Evolutionary conservation across 2,113 vertebrate species (phyloP), one percentile per base, ranked within the genome.

Genomic region (Coreoperca whiteheadi): DNA sequence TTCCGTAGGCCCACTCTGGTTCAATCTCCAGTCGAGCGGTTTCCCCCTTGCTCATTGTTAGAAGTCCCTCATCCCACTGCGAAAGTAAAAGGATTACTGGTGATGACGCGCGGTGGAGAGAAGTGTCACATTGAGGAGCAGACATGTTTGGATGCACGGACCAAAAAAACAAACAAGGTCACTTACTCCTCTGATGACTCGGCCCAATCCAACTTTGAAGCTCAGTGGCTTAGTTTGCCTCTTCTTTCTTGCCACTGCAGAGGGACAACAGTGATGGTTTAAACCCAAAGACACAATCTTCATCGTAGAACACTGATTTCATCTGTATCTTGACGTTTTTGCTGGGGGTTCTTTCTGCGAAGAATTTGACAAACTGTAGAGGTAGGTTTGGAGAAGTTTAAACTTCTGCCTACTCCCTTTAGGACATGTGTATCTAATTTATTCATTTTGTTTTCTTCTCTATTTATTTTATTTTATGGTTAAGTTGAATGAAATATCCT

Each of bases 1-100:
- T 98, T 37, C 98, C 98, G 0, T 99, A 99, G 0, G 96, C 98
- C 98, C 98, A 99, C 90, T 99, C 98, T 0, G 98, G 91, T 85
- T 99, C 97, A 0, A 99, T 99, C 90, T 98, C 97, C 88, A 99
- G 72, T n/a, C 95, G 95, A 8, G 98, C 97, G 0, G 97, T 99
- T 89, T 99, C 98, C 12, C 98, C 98, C 94, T 98, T 99, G 87
- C 97, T 99, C 98, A 99, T 99, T 0, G 97, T 99, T 60, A 99
- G 77, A 20, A 99, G 90, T 1, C 93, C 98, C 92, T 99, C 98
- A 7, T 99, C 98, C 98, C 98, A 99, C 98, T 99, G 77, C 11
- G 50, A 10, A 77, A 34, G 25, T 8, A 77, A n/a, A 86, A 56
- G 9, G 8, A 21, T 21, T 6, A 20, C 0, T 0, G n/a, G 30